Evolutionary conservation across 2,113 vertebrate species (phyloP).

Genomic region (Dendrocopos noguchii): DNA sequence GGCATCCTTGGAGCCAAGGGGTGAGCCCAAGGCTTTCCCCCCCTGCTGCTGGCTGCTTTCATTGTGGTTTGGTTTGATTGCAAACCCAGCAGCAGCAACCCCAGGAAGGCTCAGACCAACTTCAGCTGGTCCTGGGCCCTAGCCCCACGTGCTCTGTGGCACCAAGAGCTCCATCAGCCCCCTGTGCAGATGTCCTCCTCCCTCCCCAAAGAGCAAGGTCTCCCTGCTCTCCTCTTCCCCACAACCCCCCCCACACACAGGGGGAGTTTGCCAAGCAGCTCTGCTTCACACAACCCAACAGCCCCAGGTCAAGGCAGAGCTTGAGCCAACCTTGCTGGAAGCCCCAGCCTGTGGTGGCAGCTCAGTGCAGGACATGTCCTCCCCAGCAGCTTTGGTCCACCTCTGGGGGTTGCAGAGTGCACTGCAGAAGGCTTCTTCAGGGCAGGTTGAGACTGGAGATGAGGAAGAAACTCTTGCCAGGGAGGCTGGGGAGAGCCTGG

Average conservation of each 20-base stretch:
- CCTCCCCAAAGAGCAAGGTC: no score
- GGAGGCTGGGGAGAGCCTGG: no score
- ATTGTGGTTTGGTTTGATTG: neutral
- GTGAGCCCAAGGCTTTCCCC: neutral
- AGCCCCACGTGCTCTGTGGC: neutral
- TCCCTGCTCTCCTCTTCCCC: no score
- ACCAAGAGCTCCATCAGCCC: neutral
- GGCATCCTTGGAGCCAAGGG: neutral
- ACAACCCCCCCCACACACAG: neutral
- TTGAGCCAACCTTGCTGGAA: neutral
- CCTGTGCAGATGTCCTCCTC: neutral
- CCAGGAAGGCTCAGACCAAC: neutral
- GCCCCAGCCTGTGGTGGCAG: fast-evolving
- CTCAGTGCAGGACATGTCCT: fast-evolving
- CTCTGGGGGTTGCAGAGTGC: neutral
- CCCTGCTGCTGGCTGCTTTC: neutral
- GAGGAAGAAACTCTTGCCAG: no score
- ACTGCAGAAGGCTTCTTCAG: neutral
- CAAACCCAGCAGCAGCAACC: neutral
- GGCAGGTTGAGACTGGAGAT: no score
- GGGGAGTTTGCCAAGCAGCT: neutral
- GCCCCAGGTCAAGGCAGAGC: neutral
- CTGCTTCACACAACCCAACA: neutral
- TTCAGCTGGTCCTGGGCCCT: neutral
- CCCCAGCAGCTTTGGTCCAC: neutral